phyloP scores from a whole-genome alignment of 2,113 vertebrate species.

The Ciconia stormi region DNA sequence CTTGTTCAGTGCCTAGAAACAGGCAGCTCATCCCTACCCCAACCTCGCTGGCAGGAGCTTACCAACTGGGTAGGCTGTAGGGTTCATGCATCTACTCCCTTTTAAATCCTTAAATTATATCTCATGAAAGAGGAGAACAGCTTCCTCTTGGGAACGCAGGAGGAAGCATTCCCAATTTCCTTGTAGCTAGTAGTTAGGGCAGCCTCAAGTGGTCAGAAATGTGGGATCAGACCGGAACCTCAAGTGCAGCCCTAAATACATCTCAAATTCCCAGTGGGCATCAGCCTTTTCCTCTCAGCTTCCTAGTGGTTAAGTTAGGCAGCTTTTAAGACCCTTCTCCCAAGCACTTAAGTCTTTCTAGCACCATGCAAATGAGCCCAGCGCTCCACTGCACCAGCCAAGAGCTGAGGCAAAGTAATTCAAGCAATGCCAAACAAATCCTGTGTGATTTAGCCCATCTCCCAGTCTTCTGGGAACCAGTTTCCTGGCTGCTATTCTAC shows the following conservation, averaged over 20 bases:
- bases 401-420: slow-evolving; percentile 15
- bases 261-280: neutral
- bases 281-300: neutral
- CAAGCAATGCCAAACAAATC: slow-evolving; percentile 11
- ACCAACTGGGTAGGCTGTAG: neutral
- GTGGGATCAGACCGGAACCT: neutral
- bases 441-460: slow-evolving; percentile 1
- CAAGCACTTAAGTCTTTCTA: slow-evolving; percentile 35
- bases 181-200: neutral
- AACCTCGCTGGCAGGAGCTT: neutral
- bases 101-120: neutral
- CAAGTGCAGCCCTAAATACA: neutral
- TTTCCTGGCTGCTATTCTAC: slow-evolving; percentile 1
- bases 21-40: neutral
- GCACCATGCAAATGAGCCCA: neutral
- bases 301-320: neutral
- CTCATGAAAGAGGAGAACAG: neutral
- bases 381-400: neutral
- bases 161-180: neutral
- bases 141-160: neutral
- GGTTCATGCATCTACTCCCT: neutral
- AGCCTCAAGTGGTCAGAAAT: neutral
- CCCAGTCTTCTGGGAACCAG: neutral
- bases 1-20: neutral
- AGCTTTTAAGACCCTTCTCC: slow-evolving; percentile 26